These are phyloP conservation scores for Zoanthus sociatus DNA, from an alignment of 92 coral and sea anemone species.

Conservation along the genomic window DNA sequence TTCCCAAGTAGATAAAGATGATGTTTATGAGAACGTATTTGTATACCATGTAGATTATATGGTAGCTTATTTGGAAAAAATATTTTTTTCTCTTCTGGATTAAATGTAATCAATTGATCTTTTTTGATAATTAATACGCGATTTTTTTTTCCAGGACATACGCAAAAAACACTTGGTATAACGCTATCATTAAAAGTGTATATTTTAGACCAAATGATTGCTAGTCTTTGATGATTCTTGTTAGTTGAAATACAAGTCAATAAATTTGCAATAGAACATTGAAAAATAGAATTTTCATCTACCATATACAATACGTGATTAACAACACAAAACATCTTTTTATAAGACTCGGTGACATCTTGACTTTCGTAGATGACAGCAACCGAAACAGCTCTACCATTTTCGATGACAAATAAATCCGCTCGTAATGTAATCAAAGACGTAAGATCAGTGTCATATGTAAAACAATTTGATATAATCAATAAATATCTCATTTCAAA, in stretches of 20 bases:
- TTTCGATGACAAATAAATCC: background rate
- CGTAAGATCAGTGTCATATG: background rate
- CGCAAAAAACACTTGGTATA: background rate
- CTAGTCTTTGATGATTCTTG: background rate
- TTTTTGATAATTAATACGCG: background rate
- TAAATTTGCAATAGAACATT: background rate
- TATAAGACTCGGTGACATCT: background rate
- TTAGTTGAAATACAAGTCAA: background rate
- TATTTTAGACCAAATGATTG: background rate
- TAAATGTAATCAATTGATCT: background rate
- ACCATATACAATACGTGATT: background rate
- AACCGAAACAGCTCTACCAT: background rate
- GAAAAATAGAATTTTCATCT: background rate
- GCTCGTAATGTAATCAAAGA: background rate
- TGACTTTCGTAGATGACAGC: background rate
- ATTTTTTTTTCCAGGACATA: background rate
- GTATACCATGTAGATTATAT: background rate
- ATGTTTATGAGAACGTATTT: background rate
- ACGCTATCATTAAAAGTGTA: background rate
- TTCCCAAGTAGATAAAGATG: background rate
- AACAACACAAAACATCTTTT: background rate
- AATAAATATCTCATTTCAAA: background rate
- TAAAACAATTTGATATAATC: background rate
- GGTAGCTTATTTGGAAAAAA: background rate
- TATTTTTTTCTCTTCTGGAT: background rate